Evolutionary conservation across 2,797 vertebrate genomes (phyloP).

Genomic region (Sebastes jordani): DNA sequence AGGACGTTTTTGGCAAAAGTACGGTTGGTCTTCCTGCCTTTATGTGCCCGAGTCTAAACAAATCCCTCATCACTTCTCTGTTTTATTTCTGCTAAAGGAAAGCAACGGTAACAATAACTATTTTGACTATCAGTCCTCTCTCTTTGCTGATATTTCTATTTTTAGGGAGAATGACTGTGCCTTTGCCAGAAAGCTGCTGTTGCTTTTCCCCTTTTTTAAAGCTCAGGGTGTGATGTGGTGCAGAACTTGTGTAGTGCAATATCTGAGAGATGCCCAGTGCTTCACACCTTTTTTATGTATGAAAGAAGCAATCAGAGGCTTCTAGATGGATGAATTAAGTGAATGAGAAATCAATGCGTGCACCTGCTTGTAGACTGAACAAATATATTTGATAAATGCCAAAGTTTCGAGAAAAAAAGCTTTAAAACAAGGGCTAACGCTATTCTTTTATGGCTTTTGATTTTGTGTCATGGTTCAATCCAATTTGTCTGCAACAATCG

Average conservation of each 20-base stretch:
- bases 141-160: background rate
- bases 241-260: conserved; percentile 69
- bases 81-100: conserved; percentile 58
- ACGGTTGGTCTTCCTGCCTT: conserved; percentile 73
- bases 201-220: conserved; percentile 59
- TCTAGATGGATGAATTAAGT: conserved; percentile 6
- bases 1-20: conserved; percentile 72
- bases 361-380: conserved; percentile 30
- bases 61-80: conserved; percentile 24
- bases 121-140: conserved; percentile 26
- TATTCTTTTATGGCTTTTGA: conserved; percentile 1
- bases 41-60: conserved; percentile 37
- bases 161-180: conserved; percentile 63
- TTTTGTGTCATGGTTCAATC: conserved; percentile 14
- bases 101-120: conserved; percentile 62
- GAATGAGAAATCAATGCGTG: conserved; percentile 13
- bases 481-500: conserved; percentile 27
- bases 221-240: conserved; percentile 64
- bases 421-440: conserved; percentile 16
- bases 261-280: conserved; percentile 57
- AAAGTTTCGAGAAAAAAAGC: conserved; percentile 6
- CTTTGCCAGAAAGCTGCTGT: conserved; percentile 77
- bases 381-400: background rate
- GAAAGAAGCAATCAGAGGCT: background rate
- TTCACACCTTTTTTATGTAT: conserved; percentile 49